A percentile compares a stretch with the other conserved stretches of the same genome.
These are phyloP conservation scores for Chironomus riparius DNA, from an alignment of 2,888 invertebrate genomes.

Conservation along the genomic window DNA sequence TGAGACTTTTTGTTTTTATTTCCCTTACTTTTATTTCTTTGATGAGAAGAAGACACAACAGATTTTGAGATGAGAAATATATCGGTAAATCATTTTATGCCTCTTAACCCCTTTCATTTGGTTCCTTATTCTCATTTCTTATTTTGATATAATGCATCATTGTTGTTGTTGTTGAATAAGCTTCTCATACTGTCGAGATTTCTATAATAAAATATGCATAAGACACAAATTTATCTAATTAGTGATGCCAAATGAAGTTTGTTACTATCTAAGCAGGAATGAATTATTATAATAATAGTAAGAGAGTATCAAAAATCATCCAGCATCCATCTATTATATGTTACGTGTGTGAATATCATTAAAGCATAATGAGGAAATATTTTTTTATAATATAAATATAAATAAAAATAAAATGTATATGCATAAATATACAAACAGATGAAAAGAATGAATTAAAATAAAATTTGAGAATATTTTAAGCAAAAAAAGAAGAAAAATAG, in stretches of 20 bases:
- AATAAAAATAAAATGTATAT: too few relatives aligned
- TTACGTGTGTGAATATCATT: too few relatives aligned
- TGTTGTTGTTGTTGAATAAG: background rate
- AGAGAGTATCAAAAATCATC: too few relatives aligned
- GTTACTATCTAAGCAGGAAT: background rate
- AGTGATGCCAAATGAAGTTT: conserved; percentile 23
- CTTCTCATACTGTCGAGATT: too few relatives aligned
- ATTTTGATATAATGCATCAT: background rate
- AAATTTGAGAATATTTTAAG: background rate
- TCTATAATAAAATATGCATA: background rate
- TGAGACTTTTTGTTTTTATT: too few relatives aligned
- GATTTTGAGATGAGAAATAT: background rate
- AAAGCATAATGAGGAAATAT: too few relatives aligned
- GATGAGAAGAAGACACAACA: too few relatives aligned
- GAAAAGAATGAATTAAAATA: background rate
- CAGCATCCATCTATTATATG: too few relatives aligned
- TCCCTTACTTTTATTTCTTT: too few relatives aligned
- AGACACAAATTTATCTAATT: conserved; percentile 20
- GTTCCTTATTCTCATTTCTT: background rate
- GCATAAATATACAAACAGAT: too few relatives aligned
- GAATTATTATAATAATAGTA: background rate
- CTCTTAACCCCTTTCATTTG: background rate
- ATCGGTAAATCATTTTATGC: background rate
- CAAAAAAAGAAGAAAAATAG: too few relatives aligned
- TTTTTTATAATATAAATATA: too few relatives aligned